Evolutionary conservation across 1,140 invertebrate genomes (phyloP).

Genomic region (Samia ricini): DNA sequence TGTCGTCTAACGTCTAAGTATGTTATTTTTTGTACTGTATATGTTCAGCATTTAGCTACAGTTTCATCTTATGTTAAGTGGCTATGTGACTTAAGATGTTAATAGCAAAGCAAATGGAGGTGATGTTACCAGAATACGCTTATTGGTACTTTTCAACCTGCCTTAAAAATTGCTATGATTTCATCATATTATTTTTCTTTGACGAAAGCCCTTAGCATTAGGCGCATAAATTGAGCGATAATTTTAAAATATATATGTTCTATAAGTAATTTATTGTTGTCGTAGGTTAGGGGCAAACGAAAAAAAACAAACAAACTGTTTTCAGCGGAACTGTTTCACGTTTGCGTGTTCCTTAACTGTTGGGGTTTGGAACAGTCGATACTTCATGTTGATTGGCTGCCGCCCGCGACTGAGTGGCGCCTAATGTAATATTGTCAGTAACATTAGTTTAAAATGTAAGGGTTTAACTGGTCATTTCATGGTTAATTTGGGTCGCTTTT

Average conservation of each 20-base stretch:
- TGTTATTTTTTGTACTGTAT: neutral
- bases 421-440: constrained; percentile 1
- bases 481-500: constrained; percentile 2
- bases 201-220: no score
- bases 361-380: neutral
- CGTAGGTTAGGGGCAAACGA: neutral
- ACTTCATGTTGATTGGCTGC: neutral
- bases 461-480: neutral
- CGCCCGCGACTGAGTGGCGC: constrained; percentile 1
- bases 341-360: neutral
- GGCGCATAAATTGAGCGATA: no score
- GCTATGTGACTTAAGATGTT: no score
- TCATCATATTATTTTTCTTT: no score
- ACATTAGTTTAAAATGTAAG: constrained; percentile 7
- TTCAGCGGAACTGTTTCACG: neutral
- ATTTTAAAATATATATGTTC: no score
- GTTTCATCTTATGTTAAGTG: neutral
- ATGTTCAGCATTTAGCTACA: neutral
- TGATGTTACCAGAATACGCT: no score
- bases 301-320: neutral
- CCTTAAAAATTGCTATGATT: no score
- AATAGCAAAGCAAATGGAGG: no score
- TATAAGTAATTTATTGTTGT: no score
- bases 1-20: neutral
- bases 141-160: no score